A percentile compares a stretch with the other conserved stretches of the same genome.
Conservation (phyloP, 1,140 invertebrate species). For the Cecropterus lyciades region DNA sequence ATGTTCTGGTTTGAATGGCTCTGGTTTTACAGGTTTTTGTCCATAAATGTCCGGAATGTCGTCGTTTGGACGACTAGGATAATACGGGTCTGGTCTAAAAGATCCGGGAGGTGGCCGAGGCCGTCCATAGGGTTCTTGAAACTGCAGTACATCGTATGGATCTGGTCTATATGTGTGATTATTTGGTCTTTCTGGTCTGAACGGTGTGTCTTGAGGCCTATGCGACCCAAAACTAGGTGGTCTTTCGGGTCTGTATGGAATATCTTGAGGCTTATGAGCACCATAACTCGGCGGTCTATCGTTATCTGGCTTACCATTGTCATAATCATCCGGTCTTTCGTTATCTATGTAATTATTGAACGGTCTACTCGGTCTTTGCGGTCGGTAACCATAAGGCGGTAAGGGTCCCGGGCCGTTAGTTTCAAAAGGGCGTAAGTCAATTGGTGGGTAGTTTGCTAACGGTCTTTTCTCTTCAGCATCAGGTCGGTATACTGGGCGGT, state of each 20-base stretch:
- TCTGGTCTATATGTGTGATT: conserved; percentile 53
- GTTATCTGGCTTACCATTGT: conserved; percentile 56
- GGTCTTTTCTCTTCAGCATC: conserved; percentile 61
- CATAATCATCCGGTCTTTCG: conserved; percentile 69
- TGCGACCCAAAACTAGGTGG: conserved; percentile 67
- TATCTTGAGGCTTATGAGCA: conserved; percentile 62
- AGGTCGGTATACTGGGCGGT: conserved; percentile 64
- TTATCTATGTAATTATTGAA: conserved; percentile 45
- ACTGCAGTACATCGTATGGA: conserved; percentile 57
- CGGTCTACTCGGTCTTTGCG: conserved; percentile 47
- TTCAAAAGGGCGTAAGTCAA: conserved; percentile 49
- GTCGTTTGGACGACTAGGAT: conserved; percentile 49
- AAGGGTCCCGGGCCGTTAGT: conserved; percentile 44
- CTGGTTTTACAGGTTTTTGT: conserved; percentile 48
- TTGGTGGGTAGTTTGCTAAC: conserved; percentile 52
- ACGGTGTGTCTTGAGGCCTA: conserved; percentile 64
- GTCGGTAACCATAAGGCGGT: conserved; percentile 31
- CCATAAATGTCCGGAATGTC: conserved; percentile 57
- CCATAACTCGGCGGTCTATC: conserved; percentile 69
- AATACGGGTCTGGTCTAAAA: conserved; percentile 58
- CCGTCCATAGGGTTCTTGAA: conserved; percentile 51
- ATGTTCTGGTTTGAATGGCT: conserved; percentile 47
- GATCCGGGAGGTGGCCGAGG: conserved; percentile 39
- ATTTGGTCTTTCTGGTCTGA: conserved; percentile 52
- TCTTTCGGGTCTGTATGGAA: conserved; percentile 56